Conservation (phyloP, 2,888 invertebrate species). For the Stenodema calcarata region DNA sequence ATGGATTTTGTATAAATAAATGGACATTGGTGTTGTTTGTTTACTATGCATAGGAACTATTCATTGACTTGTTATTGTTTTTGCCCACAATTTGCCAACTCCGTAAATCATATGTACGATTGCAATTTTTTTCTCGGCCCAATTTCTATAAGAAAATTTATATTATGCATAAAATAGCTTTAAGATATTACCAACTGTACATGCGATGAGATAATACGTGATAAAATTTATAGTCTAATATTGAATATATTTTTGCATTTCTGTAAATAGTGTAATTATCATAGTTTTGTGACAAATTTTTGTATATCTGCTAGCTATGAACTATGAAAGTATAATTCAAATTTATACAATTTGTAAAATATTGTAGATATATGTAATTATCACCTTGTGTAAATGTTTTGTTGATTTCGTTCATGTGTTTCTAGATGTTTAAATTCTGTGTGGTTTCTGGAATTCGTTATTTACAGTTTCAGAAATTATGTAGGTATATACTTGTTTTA, state of each 20-base stretch:
- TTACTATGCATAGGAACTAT: neutral
- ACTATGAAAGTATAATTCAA: neutral
- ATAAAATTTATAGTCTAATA: slow-evolving; percentile 14
- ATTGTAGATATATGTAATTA: neutral
- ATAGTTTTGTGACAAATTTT: neutral
- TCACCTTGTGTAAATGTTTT: neutral
- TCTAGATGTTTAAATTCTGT: neutral
- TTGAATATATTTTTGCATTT: slow-evolving; percentile 14
- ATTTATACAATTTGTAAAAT: neutral
- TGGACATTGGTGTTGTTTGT: neutral
- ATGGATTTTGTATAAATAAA: neutral
- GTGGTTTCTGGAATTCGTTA: neutral
- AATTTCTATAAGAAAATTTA: neutral
- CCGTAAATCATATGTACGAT: neutral
- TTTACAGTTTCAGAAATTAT: neutral
- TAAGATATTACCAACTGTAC: neutral
- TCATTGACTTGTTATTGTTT: neutral
- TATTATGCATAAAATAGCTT: neutral
- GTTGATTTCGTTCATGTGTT: neutral
- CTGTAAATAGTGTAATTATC: slow-evolving; percentile 12
- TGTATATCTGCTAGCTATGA: neutral
- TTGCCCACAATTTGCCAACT: neutral
- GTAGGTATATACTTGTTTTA: neutral
- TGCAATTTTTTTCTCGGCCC: neutral
- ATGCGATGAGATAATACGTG: slow-evolving; percentile 3